A percentile compares a stretch with the other conserved stretches of the same genome.
These are phyloP conservation scores for Parazoanthus swiftii DNA, from an alignment of 92 coral and sea anemone genomes.

Conservation along the genomic window DNA sequence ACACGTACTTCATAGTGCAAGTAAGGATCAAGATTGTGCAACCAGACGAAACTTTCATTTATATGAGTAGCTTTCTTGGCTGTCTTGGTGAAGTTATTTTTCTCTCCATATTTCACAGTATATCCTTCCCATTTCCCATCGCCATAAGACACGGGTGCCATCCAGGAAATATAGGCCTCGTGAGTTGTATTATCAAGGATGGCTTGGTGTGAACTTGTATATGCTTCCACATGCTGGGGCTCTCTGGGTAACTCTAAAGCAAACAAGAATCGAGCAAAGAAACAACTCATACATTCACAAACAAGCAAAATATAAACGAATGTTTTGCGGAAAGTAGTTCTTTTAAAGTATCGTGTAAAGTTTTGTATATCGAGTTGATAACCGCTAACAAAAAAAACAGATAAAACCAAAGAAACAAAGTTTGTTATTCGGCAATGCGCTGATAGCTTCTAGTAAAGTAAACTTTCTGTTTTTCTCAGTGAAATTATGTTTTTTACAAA, in stretches of 20 bases:
- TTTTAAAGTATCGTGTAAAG: too few species aligned
- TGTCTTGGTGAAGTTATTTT: background rate
- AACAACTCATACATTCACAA: background rate
- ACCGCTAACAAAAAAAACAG: too few species aligned
- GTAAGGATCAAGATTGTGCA: background rate
- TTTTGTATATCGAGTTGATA: too few species aligned
- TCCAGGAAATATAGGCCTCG: background rate
- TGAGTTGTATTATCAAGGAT: background rate
- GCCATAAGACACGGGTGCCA: background rate
- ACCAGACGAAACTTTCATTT: background rate
- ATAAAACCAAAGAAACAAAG: too few species aligned
- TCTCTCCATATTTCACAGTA: background rate
- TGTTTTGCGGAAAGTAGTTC: too few species aligned
- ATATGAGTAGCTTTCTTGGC: background rate
- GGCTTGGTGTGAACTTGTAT: background rate
- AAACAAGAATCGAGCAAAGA: background rate
- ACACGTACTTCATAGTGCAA: background rate
- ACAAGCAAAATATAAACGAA: too few species aligned
- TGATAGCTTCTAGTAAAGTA: too few species aligned
- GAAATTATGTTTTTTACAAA: too few species aligned
- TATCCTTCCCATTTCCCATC: too few species aligned
- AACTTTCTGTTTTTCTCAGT: too few species aligned
- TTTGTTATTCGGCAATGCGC: too few species aligned
- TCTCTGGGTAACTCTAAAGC: background rate
- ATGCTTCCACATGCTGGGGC: background rate